These are phyloP conservation scores for Caranx melampygus DNA, from an alignment of 2,113 vertebrate species.

Conservation along the genomic window DNA sequence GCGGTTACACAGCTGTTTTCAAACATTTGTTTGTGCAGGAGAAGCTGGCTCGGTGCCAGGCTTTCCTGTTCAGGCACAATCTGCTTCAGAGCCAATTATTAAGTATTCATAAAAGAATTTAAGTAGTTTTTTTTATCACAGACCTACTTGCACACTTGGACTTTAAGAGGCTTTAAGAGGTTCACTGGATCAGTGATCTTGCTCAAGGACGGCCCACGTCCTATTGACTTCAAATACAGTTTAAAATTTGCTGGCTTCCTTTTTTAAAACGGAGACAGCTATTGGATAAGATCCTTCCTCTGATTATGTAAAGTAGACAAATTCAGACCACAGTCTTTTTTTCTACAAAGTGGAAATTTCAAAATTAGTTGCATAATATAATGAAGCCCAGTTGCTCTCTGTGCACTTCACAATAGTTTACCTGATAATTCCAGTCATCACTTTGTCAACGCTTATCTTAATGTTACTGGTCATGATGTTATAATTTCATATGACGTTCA, in stretches of 20 bases:
- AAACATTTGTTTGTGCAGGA: not conserved
- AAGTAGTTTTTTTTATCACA: not conserved
- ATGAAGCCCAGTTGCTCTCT: not conserved
- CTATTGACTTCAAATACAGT: not conserved
- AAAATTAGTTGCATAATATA: not conserved
- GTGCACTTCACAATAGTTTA: not conserved
- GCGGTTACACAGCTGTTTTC: not conserved
- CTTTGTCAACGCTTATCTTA: no score
- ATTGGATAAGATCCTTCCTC: no score
- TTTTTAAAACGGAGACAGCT: not conserved
- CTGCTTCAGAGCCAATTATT: not conserved
- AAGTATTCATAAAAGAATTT: not conserved
- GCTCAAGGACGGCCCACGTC: not conserved
- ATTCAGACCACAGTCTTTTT: no score
- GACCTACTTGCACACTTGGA: not conserved
- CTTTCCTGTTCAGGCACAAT: not conserved
- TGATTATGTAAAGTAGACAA: no score
- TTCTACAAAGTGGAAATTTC: not conserved
- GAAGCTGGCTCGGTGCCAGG: not conserved
- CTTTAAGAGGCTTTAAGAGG: not conserved
- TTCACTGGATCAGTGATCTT: not conserved
- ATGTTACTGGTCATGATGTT: no score
- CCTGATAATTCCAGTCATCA: not conserved
- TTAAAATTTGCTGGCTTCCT: not conserved
- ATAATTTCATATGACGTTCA: no score